Percentiles rank a stretch among this genome's conserved stretches.
These are phyloP conservation scores for Panagrolaimus sp. DNA, from an alignment of 1,140 invertebrate genomes.

Conservation along the genomic window DNA sequence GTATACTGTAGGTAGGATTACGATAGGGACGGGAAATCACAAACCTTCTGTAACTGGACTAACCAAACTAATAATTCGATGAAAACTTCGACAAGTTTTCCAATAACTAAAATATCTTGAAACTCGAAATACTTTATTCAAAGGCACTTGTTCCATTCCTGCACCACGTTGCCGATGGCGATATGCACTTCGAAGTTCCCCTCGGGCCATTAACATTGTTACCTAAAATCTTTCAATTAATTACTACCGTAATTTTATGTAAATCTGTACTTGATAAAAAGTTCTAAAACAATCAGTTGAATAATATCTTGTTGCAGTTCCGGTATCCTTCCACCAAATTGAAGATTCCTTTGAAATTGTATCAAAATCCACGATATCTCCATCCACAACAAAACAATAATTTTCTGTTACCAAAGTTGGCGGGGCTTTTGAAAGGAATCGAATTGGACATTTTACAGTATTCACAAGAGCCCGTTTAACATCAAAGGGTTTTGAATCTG, in stretches of 20 bases:
- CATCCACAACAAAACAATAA: slow-evolving; percentile 15
- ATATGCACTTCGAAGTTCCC: slow-evolving; percentile 23
- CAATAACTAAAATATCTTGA: slow-evolving; percentile 39
- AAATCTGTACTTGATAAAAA: slow-evolving; percentile 42
- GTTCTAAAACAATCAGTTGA: slow-evolving; percentile 31
- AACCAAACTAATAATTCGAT: slow-evolving; percentile 40
- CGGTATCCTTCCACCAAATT: slow-evolving; percentile 11
- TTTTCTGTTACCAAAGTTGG: slow-evolving; percentile 19
- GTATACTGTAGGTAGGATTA: too few relatives aligned
- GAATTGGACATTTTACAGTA: background rate
- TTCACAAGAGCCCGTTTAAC: slow-evolving; percentile 8
- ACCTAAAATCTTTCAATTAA: slow-evolving; percentile 34
- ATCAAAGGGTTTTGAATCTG: slow-evolving; percentile 15
- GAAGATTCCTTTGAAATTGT: background rate
- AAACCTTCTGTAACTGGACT: slow-evolving; percentile 33
- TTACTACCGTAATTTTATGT: too few relatives aligned
- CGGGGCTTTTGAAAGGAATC: slow-evolving; percentile 2
- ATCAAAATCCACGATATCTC: slow-evolving; percentile 18
- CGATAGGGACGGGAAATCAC: background rate
- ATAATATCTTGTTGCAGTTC: slow-evolving; percentile 15
- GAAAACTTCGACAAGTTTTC: slow-evolving; percentile 33
- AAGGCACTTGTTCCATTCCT: slow-evolving; percentile 24
- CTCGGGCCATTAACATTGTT: slow-evolving; percentile 32
- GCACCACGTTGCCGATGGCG: slow-evolving; percentile 18
- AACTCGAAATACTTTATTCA: slow-evolving; percentile 33